phyloP scores from a whole-genome alignment of 1,140 invertebrate species.

The Eubasilissa regina region DNA sequence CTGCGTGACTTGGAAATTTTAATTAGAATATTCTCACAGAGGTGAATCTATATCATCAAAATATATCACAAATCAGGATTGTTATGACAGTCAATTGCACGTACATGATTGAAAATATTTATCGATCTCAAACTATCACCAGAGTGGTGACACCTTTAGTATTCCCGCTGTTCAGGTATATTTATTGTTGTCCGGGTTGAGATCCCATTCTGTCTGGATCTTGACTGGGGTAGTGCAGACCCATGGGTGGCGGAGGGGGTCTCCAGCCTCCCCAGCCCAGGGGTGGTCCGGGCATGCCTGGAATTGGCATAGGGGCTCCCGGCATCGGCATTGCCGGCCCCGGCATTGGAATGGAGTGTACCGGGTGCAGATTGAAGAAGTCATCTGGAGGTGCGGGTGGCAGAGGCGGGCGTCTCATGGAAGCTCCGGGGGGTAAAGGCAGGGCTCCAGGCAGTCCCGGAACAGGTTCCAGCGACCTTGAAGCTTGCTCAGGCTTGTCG shows the following conservation, averaged over 20 bases:
- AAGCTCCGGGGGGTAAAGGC: constrained; percentile 81
- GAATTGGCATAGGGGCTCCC: constrained; percentile 69
- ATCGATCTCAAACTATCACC: no score
- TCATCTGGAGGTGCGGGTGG: constrained; percentile 85
- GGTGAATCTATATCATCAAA: no score
- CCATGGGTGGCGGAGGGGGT: constrained; percentile 71
- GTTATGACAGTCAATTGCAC: no score
- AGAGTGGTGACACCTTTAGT: no score
- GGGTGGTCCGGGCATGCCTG: constrained; percentile 54
- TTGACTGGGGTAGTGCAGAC: constrained; percentile 94
- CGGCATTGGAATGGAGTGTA: constrained; percentile 67
- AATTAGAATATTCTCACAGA: no score
- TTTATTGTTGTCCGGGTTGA: constrained; percentile 56
- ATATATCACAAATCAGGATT: no score
- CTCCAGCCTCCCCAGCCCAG: constrained; percentile 64
- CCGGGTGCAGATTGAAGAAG: constrained; percentile 83
- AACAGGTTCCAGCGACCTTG: constrained; percentile 83
- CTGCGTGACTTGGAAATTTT: no score
- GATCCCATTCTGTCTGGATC: constrained; percentile 92
- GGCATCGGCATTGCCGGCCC: constrained; percentile 65
- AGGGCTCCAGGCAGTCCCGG: constrained; percentile 88
- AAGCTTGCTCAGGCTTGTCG: constrained; percentile 68
- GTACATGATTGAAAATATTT: no score
- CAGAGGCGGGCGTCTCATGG: constrained; percentile 74
- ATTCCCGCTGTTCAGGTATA: no score